These are phyloP conservation scores for Nomada ferruginata DNA, from an alignment of 2,888 invertebrate genomes.

Conservation along the genomic window DNA sequence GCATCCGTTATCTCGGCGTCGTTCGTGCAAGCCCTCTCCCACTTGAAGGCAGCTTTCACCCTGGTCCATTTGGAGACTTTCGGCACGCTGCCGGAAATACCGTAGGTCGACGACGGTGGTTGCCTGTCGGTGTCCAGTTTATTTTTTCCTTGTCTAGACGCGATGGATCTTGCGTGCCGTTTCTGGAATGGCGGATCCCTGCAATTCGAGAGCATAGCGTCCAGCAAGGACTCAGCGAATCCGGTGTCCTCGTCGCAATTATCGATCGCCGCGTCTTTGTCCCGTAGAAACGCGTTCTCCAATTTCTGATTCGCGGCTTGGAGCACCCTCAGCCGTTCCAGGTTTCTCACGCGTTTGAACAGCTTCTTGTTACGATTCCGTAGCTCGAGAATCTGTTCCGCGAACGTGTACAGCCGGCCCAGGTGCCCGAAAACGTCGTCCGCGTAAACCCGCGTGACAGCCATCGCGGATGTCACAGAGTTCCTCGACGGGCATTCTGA, in stretches of 20 bases:
- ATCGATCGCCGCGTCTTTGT: slow-evolving; percentile 78
- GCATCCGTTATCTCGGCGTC: slow-evolving; percentile 75
- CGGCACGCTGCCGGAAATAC: slow-evolving; percentile 76
- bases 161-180: slow-evolving; percentile 81
- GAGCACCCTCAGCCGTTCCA: slow-evolving; percentile 89
- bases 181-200: slow-evolving; percentile 83
- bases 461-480: slow-evolving; percentile 55
- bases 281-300: slow-evolving; percentile 71
- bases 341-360: slow-evolving; percentile 88
- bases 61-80: slow-evolving; percentile 95
- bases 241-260: slow-evolving; percentile 87
- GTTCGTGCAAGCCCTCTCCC: slow-evolving; percentile 90
- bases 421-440: slow-evolving; percentile 91
- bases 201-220: slow-evolving; percentile 87
- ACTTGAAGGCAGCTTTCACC: slow-evolving; percentile 95
- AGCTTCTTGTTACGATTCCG: slow-evolving; percentile 90
- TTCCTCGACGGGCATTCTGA: slow-evolving; percentile 60
- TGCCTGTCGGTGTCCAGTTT: slow-evolving; percentile 82
- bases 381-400: slow-evolving; percentile 91
- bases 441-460: slow-evolving; percentile 70
- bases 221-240: slow-evolving; percentile 87
- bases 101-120: slow-evolving; percentile 14
- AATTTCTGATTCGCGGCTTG: slow-evolving; percentile 86
- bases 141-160: slow-evolving; percentile 84
- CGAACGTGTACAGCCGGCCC: slow-evolving; percentile 90